Conservation (phyloP, 2,888 invertebrate genomes). For the Hydroisotoma schaefferi region DNA sequence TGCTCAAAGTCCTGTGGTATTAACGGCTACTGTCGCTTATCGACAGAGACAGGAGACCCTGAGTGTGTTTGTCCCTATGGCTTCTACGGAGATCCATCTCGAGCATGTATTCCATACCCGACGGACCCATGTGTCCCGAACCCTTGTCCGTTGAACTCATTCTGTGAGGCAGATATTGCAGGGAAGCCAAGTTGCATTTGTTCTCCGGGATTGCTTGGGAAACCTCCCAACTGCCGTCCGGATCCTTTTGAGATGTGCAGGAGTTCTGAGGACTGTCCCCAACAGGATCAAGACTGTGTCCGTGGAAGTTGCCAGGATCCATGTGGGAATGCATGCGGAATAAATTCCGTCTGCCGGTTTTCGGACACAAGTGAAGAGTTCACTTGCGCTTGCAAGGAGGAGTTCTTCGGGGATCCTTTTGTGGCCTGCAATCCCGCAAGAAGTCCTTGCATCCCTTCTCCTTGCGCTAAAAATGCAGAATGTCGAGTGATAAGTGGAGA, state of each 20-base stretch:
- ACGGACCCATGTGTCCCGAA: conserved; percentile 25
- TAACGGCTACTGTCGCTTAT: conserved; percentile 20
- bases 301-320: conserved; percentile 19
- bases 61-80: conserved; percentile 26
- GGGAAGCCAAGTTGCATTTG: conserved; percentile 15
- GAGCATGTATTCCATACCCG: conserved; percentile 9
- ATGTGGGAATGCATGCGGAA: conserved; percentile 27
- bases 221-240: conserved; percentile 22
- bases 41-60: conserved; percentile 18
- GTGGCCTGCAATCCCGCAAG: neutral
- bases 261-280: conserved; percentile 20
- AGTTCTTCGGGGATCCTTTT: conserved; percentile 23
- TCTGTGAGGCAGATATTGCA: conserved; percentile 12
- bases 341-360: conserved; percentile 22
- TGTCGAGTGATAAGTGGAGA: conserved; percentile 2
- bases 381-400: conserved; percentile 18
- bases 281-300: conserved; percentile 18
- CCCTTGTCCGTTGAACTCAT: conserved; percentile 24
- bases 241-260: neutral
- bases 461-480: conserved; percentile 12
- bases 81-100: conserved; percentile 26
- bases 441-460: conserved; percentile 5
- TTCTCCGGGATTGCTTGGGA: conserved; percentile 19
- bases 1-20: conserved; percentile 21
- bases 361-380: conserved; percentile 2